Percentiles rank a stretch among this genome's conserved stretches.
Conservation (phyloP, 2,888 invertebrate species). For the Chymomyza caudatula region DNA sequence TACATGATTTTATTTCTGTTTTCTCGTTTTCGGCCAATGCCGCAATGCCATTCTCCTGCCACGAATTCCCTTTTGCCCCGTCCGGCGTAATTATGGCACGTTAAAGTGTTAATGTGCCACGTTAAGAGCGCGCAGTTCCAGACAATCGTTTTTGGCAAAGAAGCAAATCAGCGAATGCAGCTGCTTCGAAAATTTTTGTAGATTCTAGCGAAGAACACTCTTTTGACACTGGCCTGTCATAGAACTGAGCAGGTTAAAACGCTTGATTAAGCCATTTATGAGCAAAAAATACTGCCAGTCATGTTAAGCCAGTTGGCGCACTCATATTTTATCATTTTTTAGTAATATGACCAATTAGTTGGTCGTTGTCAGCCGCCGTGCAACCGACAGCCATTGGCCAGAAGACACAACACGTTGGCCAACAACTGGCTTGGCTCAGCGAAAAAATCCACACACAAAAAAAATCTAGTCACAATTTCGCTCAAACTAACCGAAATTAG, state of each 20-base stretch:
- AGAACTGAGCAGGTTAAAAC: constrained; percentile 10
- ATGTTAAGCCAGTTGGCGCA: constrained; percentile 26
- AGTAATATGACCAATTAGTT: constrained; percentile 56
- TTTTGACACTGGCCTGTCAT: constrained; percentile 31
- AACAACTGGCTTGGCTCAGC: not conserved
- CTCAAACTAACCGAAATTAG: no score
- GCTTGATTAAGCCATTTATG: constrained; percentile 54
- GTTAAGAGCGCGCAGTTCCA: constrained; percentile 42
- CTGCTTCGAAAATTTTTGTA: constrained; percentile 6
- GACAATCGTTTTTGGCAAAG: not conserved
- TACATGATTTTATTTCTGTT: constrained; percentile 65
- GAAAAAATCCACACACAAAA: constrained; percentile 14
- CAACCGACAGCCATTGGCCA: not conserved
- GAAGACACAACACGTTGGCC: constrained; percentile 11
- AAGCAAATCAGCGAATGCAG: no score
- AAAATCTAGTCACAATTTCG: no score
- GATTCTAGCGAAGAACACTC: constrained; percentile 4
- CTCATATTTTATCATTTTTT: constrained; percentile 61
- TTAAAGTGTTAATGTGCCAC: constrained; percentile 71
- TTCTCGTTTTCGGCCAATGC: constrained; percentile 40
- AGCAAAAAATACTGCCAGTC: constrained; percentile 30
- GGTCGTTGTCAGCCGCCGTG: constrained; percentile 23
- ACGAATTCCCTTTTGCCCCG: not conserved
- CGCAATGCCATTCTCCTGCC: not conserved
- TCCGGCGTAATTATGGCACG: constrained; percentile 62